Percentiles rank a stretch among this genome's conserved stretches.
Evolutionary conservation across 2,797 vertebrate genomes (phyloP).

Genomic region (Cryptoprocta ferox): DNA sequence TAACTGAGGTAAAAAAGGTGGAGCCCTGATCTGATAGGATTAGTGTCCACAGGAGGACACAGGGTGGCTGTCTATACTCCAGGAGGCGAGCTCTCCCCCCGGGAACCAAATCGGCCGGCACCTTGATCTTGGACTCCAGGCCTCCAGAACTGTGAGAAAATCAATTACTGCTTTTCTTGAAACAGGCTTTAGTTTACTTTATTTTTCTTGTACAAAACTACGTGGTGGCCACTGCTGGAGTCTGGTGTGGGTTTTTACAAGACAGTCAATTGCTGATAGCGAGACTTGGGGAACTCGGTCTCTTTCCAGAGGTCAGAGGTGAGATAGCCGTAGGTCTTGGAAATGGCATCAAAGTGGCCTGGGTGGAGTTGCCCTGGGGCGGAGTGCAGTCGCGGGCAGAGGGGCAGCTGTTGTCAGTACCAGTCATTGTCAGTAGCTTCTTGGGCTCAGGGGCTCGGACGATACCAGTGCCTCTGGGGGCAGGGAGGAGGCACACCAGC

Average conservation of each 20-base stretch:
- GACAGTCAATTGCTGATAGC: neutral
- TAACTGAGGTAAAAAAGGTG: too few species aligned
- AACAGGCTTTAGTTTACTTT: neutral
- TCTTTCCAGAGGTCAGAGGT: neutral
- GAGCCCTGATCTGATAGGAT: neutral
- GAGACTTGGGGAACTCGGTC: neutral
- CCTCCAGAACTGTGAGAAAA: neutral
- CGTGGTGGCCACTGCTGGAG: neutral
- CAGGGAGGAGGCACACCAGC: neutral
- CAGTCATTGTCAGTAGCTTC: neutral
- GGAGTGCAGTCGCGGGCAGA: too few species aligned
- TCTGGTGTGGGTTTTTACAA: neutral
- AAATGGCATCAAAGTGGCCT: neutral
- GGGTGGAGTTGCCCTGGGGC: neutral
- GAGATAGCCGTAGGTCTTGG: neutral
- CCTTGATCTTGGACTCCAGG: neutral
- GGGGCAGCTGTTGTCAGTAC: neutral
- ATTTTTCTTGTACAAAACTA: neutral
- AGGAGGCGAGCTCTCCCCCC: neutral
- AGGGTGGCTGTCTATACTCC: neutral
- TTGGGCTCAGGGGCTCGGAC: neutral
- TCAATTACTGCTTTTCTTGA: neutral
- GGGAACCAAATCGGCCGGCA: neutral
- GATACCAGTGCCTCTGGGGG: neutral
- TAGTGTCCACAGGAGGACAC: neutral